Evolutionary conservation across 2,797 vertebrate genomes (phyloP).

Genomic region (Meda fulgida): DNA sequence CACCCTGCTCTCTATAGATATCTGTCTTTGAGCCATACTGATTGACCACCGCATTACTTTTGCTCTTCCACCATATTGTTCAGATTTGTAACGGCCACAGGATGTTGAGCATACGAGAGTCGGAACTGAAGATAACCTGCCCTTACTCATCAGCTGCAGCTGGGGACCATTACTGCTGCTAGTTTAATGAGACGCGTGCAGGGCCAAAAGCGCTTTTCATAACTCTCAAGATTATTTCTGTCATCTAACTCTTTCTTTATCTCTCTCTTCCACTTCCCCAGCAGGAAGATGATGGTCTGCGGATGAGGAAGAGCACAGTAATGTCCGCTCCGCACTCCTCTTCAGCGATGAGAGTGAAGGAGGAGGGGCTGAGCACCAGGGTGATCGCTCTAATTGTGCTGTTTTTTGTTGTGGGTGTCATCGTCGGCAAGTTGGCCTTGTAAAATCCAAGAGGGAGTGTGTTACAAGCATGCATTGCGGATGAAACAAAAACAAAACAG

Average conservation of each 20-base stretch:
- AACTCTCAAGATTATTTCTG: slow-evolving; percentile 24
- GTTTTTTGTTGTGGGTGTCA: slow-evolving; percentile 94
- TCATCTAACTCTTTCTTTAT: slow-evolving; percentile 17
- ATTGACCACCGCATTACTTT: neutral
- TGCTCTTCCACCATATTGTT: slow-evolving; percentile 19
- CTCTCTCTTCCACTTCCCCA: slow-evolving; percentile 1
- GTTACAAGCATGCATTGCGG: slow-evolving; percentile 80
- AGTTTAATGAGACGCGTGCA: slow-evolving; percentile 24
- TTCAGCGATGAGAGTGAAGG: slow-evolving; percentile 80
- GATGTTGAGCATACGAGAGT: neutral
- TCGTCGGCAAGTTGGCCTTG: slow-evolving; percentile 96
- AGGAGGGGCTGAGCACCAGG: slow-evolving; percentile 89
- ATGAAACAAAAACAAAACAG: slow-evolving; percentile 77
- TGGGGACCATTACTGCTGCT: slow-evolving; percentile 18
- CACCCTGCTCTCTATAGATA: neutral
- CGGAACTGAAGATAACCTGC: slow-evolving; percentile 1
- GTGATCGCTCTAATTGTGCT: slow-evolving; percentile 89
- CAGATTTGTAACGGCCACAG: slow-evolving; percentile 14
- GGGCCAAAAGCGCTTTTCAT: slow-evolving; percentile 15
- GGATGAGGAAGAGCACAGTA: slow-evolving; percentile 90
- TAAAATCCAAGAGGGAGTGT: slow-evolving; percentile 82
- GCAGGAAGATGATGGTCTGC: slow-evolving; percentile 93
- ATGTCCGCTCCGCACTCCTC: slow-evolving; percentile 82
- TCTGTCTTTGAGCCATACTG: neutral
- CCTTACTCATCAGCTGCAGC: slow-evolving; percentile 13